Percentiles rank a stretch among this genome's conserved stretches.
These are phyloP conservation scores for Campylomormyrus tamandua DNA, from an alignment of 2,113 vertebrate species.

Conservation along the genomic window DNA sequence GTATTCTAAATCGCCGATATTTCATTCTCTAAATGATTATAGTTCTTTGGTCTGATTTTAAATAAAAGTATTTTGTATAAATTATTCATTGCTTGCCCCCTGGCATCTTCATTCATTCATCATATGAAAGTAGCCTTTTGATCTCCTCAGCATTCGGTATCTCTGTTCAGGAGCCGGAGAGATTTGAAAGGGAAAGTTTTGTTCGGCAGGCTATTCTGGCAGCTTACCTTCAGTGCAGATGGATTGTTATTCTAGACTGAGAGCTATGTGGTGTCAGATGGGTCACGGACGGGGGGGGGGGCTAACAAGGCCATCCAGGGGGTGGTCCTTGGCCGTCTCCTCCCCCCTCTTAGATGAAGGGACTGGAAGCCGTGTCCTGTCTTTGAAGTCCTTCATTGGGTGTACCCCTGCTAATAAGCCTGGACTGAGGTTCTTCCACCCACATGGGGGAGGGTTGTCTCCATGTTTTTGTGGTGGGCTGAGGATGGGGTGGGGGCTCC, in stretches of 20 bases:
- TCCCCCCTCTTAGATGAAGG: slow-evolving; percentile 51
- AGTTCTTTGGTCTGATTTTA: neutral
- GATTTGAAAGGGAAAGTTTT: neutral
- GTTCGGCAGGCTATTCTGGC: neutral
- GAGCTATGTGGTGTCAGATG: neutral
- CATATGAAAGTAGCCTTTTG: neutral
- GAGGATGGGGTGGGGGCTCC: slow-evolving; percentile 17
- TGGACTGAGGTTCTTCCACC: neutral
- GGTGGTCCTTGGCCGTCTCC: slow-evolving; percentile 23
- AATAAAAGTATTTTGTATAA: neutral
- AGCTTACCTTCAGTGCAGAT: neutral
- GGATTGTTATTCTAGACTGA: neutral
- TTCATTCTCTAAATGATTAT: neutral
- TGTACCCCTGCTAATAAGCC: slow-evolving; percentile 52
- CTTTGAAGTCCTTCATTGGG: slow-evolving; percentile 53
- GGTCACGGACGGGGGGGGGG: neutral
- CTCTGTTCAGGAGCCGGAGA: neutral
- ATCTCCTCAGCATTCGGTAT: neutral
- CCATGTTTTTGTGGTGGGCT: slow-evolving; percentile 41
- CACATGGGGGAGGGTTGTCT: slow-evolving; percentile 19
- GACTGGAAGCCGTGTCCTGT: slow-evolving; percentile 29
- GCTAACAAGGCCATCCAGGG: neutral
- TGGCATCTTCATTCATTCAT: neutral
- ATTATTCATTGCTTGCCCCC: neutral
- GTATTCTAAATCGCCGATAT: neutral